Percentiles rank a stretch among this genome's conserved stretches.
phyloP scores from a whole-genome alignment of 2,113 vertebrate genomes.

The Xiphophorus maculatus region DNA sequence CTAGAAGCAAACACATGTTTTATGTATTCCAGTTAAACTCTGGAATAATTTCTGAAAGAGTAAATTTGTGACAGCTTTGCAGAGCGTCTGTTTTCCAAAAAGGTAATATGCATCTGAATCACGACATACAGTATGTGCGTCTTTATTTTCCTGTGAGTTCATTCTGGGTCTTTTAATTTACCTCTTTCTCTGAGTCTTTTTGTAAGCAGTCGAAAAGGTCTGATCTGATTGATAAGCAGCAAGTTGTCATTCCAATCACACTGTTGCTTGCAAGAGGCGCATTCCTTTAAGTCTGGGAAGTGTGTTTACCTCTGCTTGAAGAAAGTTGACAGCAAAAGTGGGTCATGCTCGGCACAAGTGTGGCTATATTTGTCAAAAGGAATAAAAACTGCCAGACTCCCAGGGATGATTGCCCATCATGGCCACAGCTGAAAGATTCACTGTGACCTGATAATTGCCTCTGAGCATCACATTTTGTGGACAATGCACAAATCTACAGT shows the following conservation, averaged over 20 bases:
- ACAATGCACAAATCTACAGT: conserved; percentile 18
- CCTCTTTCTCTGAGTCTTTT: neutral
- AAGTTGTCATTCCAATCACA: conserved; percentile 57
- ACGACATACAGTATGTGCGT: neutral
- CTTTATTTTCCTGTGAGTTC: neutral
- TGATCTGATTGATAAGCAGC: conserved; percentile 26
- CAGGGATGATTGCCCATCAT: conserved; percentile 58
- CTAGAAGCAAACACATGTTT: too few relatives aligned
- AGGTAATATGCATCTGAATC: neutral
- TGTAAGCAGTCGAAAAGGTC: conserved; percentile 17
- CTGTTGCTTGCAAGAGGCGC: conserved; percentile 24
- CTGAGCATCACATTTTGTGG: conserved; percentile 29
- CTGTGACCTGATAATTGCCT: conserved; percentile 53
- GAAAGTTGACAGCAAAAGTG: conserved; percentile 64
- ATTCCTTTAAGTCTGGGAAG: conserved; percentile 17
- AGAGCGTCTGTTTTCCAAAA: neutral
- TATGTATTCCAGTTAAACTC: too few relatives aligned
- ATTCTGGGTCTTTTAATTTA: conserved; percentile 2
- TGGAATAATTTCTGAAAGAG: neutral
- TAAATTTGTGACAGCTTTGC: neutral
- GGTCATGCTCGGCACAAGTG: conserved; percentile 63
- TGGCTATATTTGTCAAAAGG: conserved; percentile 60
- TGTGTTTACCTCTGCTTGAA: conserved; percentile 56
- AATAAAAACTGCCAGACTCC: conserved; percentile 50
- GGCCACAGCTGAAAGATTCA: conserved; percentile 26